Evolutionary conservation across 2,113 vertebrate genomes (phyloP).

Genomic region (Syrmaticus mikado): DNA sequence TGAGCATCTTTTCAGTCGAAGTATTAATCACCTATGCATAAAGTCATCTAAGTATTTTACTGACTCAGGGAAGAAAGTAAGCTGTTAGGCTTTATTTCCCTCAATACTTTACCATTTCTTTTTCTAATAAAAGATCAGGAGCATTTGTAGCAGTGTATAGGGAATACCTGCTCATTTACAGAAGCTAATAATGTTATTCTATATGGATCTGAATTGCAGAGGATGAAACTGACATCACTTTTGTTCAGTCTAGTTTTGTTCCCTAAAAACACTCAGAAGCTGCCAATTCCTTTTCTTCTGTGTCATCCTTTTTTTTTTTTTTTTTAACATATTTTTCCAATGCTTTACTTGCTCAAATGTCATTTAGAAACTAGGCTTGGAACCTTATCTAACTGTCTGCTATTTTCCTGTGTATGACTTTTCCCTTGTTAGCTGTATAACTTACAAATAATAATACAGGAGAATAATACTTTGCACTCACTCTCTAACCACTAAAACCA

Average conservation of each 20-base stretch:
- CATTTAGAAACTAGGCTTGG: conserved; percentile 33
- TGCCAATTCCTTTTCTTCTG: background rate
- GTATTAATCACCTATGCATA: background rate
- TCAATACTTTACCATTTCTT: background rate
- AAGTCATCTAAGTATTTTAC: background rate
- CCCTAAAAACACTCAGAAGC: conserved; percentile 15
- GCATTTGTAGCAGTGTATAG: conserved; percentile 1
- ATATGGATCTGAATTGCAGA: background rate
- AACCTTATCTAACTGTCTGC: conserved; percentile 44
- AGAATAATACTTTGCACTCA: conserved; percentile 64
- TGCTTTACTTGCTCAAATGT: conserved; percentile 35
- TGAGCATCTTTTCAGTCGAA: conserved; percentile 18
- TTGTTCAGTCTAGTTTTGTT: background rate
- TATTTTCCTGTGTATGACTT: conserved; percentile 59
- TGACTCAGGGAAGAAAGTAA: background rate
- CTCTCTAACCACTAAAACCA: conserved; percentile 58
- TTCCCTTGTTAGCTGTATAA: conserved; percentile 63
- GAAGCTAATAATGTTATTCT: conserved; percentile 28
- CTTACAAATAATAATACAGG: conserved; percentile 65
- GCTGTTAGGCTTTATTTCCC: background rate
- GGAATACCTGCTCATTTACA: conserved; percentile 62
- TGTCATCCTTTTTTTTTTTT: background rate
- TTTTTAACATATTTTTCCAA: background rate
- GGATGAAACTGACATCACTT: conserved; percentile 2
- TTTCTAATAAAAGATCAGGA: conserved; percentile 30